Percentiles rank a stretch among this genome's conserved stretches.
phyloP scores from a whole-genome alignment of 2,113 vertebrate species.

The Rafetus swinhoei region DNA sequence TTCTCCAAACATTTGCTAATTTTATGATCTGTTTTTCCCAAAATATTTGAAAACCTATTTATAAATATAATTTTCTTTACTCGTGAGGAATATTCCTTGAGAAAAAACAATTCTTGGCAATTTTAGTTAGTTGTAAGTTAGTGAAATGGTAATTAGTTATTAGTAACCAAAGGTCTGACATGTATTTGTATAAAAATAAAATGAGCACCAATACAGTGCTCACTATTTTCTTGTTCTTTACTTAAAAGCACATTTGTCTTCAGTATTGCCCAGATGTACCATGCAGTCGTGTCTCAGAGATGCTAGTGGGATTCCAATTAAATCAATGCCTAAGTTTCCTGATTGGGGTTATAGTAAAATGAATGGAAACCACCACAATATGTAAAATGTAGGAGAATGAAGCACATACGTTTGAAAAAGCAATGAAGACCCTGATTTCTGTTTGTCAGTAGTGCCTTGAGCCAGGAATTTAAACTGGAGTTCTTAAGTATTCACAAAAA shows the following conservation, averaged over 20 bases:
- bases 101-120: neutral
- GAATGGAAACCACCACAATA: constrained; percentile 38
- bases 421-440: constrained; percentile 30
- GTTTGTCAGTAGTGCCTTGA: constrained; percentile 19
- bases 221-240: neutral
- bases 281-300: neutral
- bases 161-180: neutral
- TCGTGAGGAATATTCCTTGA: neutral
- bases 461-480: neutral
- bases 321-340: constrained; percentile 46
- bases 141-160: constrained; percentile 25
- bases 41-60: neutral
- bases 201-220: fast-evolving
- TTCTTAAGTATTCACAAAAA: constrained; percentile 30
- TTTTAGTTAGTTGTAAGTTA: neutral
- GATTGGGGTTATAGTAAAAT: constrained; percentile 34
- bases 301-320: constrained; percentile 46
- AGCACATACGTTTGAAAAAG: constrained; percentile 52
- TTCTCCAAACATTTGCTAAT: neutral
- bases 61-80: neutral
- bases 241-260: constrained; percentile 36
- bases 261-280: constrained; percentile 31
- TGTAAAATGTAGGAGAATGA: neutral
- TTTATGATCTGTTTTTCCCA: neutral
- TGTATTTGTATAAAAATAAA: constrained; percentile 15